These are phyloP conservation scores for Chromoteleia sp. DNA, from an alignment of 2,888 invertebrate species.

Conservation along the genomic window DNA sequence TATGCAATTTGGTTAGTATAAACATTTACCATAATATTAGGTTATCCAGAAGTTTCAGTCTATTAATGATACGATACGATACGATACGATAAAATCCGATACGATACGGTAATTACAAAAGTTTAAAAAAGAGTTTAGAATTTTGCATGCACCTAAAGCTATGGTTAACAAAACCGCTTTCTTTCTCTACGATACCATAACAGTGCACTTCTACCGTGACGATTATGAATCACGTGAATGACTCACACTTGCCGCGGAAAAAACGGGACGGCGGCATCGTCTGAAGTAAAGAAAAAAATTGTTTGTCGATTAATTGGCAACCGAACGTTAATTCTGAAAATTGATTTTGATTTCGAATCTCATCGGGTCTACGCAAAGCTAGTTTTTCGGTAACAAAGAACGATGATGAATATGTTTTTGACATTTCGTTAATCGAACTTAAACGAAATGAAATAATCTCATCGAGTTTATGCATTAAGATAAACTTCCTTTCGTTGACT, in stretches of 20 bases:
- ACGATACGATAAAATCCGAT: too few relatives aligned
- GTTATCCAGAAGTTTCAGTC: too few relatives aligned
- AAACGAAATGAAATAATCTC: not conserved
- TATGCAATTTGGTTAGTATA: too few relatives aligned
- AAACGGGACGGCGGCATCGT: not conserved
- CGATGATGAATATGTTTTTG: too few relatives aligned
- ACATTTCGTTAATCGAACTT: slow-evolving; percentile 4
- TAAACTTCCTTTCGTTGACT: not conserved
- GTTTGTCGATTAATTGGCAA: slow-evolving; percentile 13
- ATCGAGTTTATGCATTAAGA: not conserved
- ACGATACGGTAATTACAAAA: too few relatives aligned
- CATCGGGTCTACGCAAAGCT: not conserved
- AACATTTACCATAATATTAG: too few relatives aligned
- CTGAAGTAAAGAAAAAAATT: slow-evolving; percentile 4
- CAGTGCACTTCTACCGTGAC: slow-evolving; percentile 16
- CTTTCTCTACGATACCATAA: too few relatives aligned
- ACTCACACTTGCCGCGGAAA: slow-evolving; percentile 25
- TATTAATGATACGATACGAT: too few relatives aligned
- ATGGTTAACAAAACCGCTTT: too few relatives aligned
- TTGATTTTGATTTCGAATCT: not conserved
- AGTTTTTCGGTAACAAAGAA: not conserved
- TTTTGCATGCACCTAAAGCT: too few relatives aligned
- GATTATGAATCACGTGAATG: slow-evolving; percentile 32
- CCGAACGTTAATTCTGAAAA: not conserved
- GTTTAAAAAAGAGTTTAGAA: too few relatives aligned